These are phyloP conservation scores for Elachura formosa DNA, from an alignment of 2,113 vertebrate species.

Conservation along the genomic window DNA sequence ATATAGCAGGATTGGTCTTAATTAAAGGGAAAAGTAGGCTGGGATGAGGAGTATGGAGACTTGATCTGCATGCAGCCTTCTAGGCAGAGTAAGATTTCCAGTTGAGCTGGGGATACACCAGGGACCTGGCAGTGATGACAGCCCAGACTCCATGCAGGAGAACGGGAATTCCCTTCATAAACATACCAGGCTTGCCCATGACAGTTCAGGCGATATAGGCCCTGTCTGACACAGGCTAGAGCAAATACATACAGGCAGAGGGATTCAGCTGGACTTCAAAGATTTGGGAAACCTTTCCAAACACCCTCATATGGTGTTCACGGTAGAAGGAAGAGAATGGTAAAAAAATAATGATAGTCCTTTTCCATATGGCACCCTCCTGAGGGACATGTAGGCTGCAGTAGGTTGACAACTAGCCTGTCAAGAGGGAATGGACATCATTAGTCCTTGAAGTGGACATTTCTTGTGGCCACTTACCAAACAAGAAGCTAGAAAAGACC, in stretches of 20 bases:
- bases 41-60: background rate
- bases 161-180: background rate
- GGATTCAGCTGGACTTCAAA: background rate
- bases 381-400: background rate
- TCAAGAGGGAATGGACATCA: background rate
- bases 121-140: background rate
- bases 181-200: background rate
- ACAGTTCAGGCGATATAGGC: background rate
- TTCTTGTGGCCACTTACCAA: background rate
- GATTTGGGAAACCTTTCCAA: background rate
- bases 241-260: background rate
- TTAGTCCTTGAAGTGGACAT: background rate
- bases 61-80: background rate
- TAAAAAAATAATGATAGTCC: background rate
- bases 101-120: background rate
- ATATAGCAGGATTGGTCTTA: background rate
- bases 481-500: background rate
- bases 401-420: background rate
- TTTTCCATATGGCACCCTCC: background rate
- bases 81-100: background rate
- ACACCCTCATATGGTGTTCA: background rate
- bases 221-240: background rate
- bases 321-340: background rate
- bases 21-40: background rate
- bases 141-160: background rate